These are phyloP conservation scores for Acanthochromis polyacanthus DNA, from an alignment of 2,113 vertebrate species.

Conservation along the genomic window DNA sequence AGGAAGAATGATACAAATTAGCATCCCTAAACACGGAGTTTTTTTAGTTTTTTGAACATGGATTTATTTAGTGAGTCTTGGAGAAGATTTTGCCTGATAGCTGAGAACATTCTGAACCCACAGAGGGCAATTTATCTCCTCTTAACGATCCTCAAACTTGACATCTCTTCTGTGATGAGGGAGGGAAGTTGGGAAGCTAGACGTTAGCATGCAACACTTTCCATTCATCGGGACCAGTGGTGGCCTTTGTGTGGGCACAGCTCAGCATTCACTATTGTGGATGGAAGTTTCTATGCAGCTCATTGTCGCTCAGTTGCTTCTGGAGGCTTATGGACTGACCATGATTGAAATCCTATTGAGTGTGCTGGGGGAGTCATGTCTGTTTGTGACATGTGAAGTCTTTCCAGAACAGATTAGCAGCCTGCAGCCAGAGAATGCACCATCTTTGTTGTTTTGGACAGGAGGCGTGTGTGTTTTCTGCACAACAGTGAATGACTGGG, in stretches of 20 bases:
- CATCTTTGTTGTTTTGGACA: conserved; percentile 6
- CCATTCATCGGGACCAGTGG: conserved; percentile 59
- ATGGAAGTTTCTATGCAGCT: conserved; percentile 67
- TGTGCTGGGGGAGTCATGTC: conserved; percentile 31
- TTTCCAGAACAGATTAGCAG: conserved; percentile 65
- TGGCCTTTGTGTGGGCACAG: conserved; percentile 75
- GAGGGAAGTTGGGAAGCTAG: background rate
- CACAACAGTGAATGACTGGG: background rate
- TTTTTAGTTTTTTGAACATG: background rate
- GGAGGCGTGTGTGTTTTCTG: background rate
- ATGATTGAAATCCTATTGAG: conserved; percentile 68
- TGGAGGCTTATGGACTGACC: conserved; percentile 67
- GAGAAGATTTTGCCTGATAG: too few relatives aligned
- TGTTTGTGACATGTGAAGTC: conserved; percentile 41
- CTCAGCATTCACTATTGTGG: conserved; percentile 68
- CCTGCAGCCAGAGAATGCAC: conserved; percentile 4
- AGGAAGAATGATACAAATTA: background rate
- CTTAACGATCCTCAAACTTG: background rate
- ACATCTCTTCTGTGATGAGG: background rate
- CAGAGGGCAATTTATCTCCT: background rate
- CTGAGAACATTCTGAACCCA: background rate
- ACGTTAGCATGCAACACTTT: conserved; percentile 64
- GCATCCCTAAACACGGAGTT: background rate
- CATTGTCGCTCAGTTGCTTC: conserved; percentile 72
- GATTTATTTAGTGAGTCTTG: background rate